A percentile compares a stretch with the other conserved stretches of the same genome.
Conservation (phyloP, 2,888 invertebrate genomes). For the Sphaerolaimus hirsutus region DNA sequence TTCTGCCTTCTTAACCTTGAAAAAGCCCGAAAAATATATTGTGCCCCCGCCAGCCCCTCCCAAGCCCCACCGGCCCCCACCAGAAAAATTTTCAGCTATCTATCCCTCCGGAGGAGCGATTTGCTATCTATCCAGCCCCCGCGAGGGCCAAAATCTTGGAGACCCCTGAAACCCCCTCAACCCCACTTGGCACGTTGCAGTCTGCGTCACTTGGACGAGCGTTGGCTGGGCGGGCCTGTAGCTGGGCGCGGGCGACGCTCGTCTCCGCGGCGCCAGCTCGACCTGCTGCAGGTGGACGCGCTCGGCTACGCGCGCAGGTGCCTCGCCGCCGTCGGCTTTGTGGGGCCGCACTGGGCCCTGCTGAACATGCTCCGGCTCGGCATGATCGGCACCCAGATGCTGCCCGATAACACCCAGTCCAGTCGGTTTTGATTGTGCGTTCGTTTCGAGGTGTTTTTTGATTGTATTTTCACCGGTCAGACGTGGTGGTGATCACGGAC, state of each 20-base stretch:
- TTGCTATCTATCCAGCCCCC: no score
- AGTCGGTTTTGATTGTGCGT: slow-evolving; percentile 33
- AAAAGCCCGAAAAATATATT: no score
- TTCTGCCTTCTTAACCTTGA: no score
- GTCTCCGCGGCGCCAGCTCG: neutral
- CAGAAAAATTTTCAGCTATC: no score
- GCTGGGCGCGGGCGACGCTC: neutral
- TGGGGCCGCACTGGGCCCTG: slow-evolving; percentile 36
- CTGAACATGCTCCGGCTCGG: slow-evolving; percentile 52
- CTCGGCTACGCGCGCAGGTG: neutral
- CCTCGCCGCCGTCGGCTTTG: neutral
- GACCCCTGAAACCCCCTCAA: no score
- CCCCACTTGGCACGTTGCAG: no score
- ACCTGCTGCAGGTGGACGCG: neutral
- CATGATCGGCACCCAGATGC: slow-evolving; percentile 44
- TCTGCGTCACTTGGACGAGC: no score
- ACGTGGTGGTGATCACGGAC: slow-evolving; percentile 38
- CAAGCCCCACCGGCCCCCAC: no score
- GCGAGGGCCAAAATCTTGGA: no score
- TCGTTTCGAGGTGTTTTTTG: neutral
- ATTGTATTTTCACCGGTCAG: slow-evolving; percentile 12
- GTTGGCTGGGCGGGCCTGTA: no score
- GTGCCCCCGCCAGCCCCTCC: no score
- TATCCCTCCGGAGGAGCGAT: no score
- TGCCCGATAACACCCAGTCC: slow-evolving; percentile 49